phyloP scores from a whole-genome alignment of 2,888 invertebrate species.

The Cantharis flavilabris region DNA sequence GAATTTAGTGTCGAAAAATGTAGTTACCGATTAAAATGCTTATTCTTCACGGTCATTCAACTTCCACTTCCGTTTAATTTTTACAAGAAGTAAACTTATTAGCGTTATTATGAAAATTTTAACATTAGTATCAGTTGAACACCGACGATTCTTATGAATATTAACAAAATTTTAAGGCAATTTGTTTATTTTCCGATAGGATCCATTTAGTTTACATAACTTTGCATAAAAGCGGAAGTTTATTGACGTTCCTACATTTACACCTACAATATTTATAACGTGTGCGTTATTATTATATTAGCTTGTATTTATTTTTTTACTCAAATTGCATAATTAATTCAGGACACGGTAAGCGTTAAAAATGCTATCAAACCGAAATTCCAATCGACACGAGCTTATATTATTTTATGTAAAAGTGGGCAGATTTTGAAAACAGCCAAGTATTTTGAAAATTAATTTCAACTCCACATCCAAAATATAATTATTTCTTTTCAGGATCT shows the following conservation, averaged over 20 bases:
- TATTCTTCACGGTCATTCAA: slow-evolving; percentile 19
- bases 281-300: not conserved
- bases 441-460: no score
- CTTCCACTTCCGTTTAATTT: slow-evolving; percentile 16
- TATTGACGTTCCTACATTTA: not conserved
- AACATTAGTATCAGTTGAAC: not conserved
- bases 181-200: not conserved
- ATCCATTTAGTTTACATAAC: not conserved
- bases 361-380: not conserved
- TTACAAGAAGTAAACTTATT: not conserved
- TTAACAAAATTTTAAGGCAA: not conserved
- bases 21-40: slow-evolving; percentile 8
- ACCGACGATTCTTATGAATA: not conserved
- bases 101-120: not conserved
- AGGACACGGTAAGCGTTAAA: not conserved
- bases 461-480: no score
- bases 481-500: no score
- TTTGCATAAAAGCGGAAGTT: not conserved
- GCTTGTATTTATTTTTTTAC: not conserved
- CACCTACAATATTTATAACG: not conserved
- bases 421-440: not conserved
- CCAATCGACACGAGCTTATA: not conserved
- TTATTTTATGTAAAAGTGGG: not conserved
- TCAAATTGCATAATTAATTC: not conserved
- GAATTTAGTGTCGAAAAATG: slow-evolving; percentile 17